A percentile compares a stretch with the other conserved stretches of the same genome.
phyloP scores from a whole-genome alignment of 1,140 invertebrate species.

The Rhysida immarginata region DNA sequence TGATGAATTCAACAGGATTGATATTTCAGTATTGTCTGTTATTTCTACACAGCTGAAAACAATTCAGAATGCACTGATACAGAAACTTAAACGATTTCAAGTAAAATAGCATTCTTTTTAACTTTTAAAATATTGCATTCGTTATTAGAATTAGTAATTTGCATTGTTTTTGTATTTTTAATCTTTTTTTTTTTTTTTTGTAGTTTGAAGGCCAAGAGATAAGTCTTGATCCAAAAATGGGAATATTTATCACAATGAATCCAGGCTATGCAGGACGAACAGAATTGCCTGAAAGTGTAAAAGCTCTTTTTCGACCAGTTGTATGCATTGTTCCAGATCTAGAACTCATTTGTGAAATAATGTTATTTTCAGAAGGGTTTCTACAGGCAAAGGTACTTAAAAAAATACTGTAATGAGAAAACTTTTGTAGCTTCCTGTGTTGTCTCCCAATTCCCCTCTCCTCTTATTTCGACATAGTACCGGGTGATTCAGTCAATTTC shows the following conservation, averaged over 20 bases:
- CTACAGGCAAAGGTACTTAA: conserved; percentile 52
- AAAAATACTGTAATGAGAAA: neutral
- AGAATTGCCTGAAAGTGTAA: conserved; percentile 77
- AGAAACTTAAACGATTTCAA: conserved; percentile 52
- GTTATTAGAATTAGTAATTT: neutral
- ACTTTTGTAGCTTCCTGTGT: conserved; percentile 1
- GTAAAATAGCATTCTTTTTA: conserved; percentile 31
- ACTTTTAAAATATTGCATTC: neutral
- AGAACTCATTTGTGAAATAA: conserved; percentile 79
- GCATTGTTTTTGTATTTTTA: neutral
- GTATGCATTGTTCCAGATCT: conserved; percentile 77
- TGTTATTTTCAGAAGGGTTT: conserved; percentile 80
- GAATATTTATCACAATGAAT: conserved; percentile 89
- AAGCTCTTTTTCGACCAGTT: conserved; percentile 74
- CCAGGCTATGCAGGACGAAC: conserved; percentile 77
- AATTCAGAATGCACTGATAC: conserved; percentile 62
- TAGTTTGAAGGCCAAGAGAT: conserved; percentile 77
- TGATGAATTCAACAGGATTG: conserved; percentile 83
- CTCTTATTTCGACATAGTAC: no score
- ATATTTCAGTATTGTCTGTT: conserved; percentile 74
- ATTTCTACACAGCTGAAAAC: conserved; percentile 80
- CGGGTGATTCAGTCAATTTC: no score
- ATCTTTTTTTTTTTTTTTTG: conserved; percentile 16
- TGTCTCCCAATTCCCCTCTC: no score
- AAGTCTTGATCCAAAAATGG: conserved; percentile 60